These are phyloP conservation scores for Tetanocera ferruginea DNA, from an alignment of 2,888 invertebrate genomes.

Conservation along the genomic window DNA sequence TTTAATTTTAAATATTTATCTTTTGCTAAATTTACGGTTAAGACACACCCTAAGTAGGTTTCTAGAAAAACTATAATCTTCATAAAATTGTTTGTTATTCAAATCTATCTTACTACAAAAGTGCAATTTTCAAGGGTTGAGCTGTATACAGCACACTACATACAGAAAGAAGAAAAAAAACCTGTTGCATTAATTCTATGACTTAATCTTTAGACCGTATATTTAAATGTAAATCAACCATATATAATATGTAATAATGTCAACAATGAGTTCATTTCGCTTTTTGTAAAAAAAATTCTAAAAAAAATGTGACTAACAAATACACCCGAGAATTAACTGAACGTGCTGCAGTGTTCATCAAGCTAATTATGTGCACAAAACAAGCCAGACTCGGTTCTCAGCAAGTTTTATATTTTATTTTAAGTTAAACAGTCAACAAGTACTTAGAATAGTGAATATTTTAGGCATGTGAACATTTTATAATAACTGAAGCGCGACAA, in stretches of 20 bases:
- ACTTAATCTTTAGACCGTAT: not conserved
- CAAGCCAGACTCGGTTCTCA: not conserved
- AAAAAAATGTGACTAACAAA: not conserved
- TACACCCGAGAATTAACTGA: not conserved
- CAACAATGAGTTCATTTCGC: no score
- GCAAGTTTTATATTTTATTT: conserved; percentile 8
- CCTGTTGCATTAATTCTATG: not conserved
- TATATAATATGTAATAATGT: not conserved
- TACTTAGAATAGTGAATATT: not conserved
- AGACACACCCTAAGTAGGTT: no score
- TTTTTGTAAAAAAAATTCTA: not conserved
- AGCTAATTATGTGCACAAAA: not conserved
- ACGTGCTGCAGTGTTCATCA: not conserved
- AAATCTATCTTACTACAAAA: no score
- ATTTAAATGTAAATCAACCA: no score
- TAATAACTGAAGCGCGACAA: conserved; percentile 36
- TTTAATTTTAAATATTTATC: no score
- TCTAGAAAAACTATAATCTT: no score
- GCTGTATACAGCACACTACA: no score
- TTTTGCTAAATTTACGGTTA: no score
- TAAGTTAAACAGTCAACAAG: not conserved
- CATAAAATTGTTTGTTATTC: no score
- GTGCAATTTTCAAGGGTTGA: no score
- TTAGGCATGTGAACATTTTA: not conserved
- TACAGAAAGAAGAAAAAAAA: not conserved